A percentile compares a stretch with the other conserved stretches of the same genome.
Evolutionary conservation across 2,113 vertebrate genomes (phyloP).

Genomic region (Balaeniceps rex): DNA sequence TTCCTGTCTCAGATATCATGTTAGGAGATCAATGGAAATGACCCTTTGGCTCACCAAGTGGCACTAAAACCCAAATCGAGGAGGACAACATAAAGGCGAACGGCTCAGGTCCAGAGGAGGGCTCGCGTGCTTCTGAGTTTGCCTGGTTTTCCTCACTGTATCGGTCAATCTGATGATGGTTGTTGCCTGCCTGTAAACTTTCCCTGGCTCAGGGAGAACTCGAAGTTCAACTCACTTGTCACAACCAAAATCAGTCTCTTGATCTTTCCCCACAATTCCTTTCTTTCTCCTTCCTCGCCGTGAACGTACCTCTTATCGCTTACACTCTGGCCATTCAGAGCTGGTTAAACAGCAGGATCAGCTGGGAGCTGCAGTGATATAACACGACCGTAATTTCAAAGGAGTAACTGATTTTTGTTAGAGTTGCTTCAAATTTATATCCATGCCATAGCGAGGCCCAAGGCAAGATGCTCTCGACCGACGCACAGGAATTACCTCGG

Average conservation of each 20-base stretch:
- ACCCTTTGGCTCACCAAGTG: neutral
- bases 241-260: neutral
- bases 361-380: neutral
- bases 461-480: neutral
- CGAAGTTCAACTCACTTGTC: neutral
- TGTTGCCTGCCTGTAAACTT: neutral
- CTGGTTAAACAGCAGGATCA: neutral
- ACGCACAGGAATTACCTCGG: neutral
- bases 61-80: neutral
- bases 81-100: neutral
- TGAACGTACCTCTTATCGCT: neutral
- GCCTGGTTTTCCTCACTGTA: neutral
- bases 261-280: neutral
- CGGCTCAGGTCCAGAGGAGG: neutral
- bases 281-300: neutral
- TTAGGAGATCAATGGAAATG: neutral
- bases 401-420: neutral
- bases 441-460: neutral
- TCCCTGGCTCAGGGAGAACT: neutral
- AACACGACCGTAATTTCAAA: neutral
- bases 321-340: neutral
- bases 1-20: accelerated
- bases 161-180: neutral
- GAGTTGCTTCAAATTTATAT: neutral
- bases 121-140: neutral